phyloP scores from a whole-genome alignment of 2,888 invertebrate species.

The Parascotia fuliginaria region DNA sequence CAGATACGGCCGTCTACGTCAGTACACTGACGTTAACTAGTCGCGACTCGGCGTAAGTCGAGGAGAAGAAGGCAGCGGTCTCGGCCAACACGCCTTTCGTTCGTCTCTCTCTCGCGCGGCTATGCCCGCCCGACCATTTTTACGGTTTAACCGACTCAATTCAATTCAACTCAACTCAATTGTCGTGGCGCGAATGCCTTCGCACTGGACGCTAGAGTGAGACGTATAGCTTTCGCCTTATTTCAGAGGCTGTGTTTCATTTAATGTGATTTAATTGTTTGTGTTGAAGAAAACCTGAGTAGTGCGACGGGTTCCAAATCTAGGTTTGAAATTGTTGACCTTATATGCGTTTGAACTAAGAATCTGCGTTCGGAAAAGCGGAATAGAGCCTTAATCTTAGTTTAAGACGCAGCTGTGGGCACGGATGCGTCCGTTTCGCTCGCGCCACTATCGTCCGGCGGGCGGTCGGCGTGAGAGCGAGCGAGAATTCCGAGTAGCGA shows the following conservation, averaged over 20 bases:
- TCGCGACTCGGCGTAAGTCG: constrained; percentile 82
- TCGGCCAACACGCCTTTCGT: constrained; percentile 83
- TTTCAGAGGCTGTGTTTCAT: constrained; percentile 58
- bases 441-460: constrained; percentile 81
- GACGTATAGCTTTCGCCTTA: constrained; percentile 72
- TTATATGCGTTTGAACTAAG: constrained; percentile 67
- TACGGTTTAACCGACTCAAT: constrained; percentile 85
- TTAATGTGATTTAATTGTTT: constrained; percentile 43
- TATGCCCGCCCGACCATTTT: constrained; percentile 83
- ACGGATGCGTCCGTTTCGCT: constrained; percentile 71
- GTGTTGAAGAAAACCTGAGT: constrained; percentile 20
- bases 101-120: constrained; percentile 81
- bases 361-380: constrained; percentile 72
- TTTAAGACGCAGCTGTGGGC: constrained; percentile 77
- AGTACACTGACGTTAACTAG: constrained; percentile 83
- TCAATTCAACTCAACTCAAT: constrained; percentile 86
- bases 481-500: constrained; percentile 71
- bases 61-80: constrained; percentile 85
- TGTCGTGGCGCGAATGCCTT: constrained; percentile 84
- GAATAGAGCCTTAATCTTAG: constrained; percentile 82
- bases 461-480: constrained; percentile 55
- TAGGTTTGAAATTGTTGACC: constrained; percentile 49
- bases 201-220: constrained; percentile 82
- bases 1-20: constrained; percentile 77
- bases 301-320: constrained; percentile 35